Evolutionary conservation across 2,797 vertebrate species (phyloP).

Genomic region (Danio jaintianensis): DNA sequence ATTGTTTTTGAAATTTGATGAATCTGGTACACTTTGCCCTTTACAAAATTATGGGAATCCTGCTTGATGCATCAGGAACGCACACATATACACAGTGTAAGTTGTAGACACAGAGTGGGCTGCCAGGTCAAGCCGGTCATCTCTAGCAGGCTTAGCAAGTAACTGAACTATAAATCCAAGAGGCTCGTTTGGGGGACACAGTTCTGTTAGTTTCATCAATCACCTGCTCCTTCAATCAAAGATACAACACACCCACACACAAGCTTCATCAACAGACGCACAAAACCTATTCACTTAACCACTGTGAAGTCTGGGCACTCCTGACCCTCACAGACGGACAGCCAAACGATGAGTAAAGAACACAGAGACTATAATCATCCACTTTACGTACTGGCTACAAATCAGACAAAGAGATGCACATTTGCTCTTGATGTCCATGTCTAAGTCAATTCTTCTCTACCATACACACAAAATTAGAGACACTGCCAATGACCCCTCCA

Average conservation of each 20-base stretch:
- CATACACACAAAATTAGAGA: conserved; percentile 22
- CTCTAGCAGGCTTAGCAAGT: conserved; percentile 51
- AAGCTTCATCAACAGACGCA: conserved; percentile 26
- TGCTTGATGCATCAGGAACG: no score
- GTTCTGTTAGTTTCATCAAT: conserved; percentile 72
- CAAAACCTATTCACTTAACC: conserved; percentile 30
- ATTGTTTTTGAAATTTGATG: no score
- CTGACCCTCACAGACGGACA: conserved; percentile 32
- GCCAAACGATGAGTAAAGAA: conserved; percentile 18
- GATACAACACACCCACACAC: conserved; percentile 49
- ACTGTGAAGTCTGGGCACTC: conserved; percentile 34
- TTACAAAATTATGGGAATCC: no score
- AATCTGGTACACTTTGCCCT: no score
- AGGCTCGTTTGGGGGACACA: conserved; percentile 33
- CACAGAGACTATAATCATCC: conserved; percentile 32
- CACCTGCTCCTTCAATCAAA: conserved; percentile 61
- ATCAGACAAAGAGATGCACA: background rate
- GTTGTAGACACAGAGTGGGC: conserved; percentile 37
- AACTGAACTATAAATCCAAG: conserved; percentile 60
- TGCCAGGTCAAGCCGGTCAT: conserved; percentile 45
- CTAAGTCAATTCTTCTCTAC: conserved; percentile 6
- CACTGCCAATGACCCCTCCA: conserved; percentile 5
- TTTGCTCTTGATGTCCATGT: conserved; percentile 23
- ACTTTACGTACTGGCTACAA: background rate
- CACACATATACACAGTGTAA: background rate